A percentile compares a stretch with the other conserved stretches of the same genome.
These are phyloP conservation scores for Oxyura jamaicensis DNA, from an alignment of 2,113 vertebrate species.

Conservation along the genomic window DNA sequence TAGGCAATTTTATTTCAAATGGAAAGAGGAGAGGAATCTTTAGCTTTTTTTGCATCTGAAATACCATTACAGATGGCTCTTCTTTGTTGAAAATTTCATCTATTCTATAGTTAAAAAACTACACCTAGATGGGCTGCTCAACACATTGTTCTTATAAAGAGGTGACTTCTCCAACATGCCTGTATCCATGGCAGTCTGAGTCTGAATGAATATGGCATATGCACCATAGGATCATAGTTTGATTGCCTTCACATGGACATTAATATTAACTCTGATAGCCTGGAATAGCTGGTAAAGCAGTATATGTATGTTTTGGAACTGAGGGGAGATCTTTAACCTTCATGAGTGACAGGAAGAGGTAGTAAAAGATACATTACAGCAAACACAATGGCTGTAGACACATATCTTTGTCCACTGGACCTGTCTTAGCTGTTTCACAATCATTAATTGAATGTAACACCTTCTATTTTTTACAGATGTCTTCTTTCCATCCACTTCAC, in stretches of 20 bases:
- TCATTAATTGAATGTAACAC: neutral
- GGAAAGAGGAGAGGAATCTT: neutral
- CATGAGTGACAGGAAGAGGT: neutral
- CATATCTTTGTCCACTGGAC: neutral
- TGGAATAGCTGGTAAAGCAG: neutral
- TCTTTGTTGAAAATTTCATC: neutral
- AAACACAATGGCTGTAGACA: neutral
- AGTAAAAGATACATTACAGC: accelerated
- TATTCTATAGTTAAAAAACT: neutral
- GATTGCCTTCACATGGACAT: neutral
- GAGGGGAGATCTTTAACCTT: neutral
- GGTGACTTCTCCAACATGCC: neutral
- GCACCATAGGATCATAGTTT: neutral
- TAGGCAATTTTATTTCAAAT: neutral
- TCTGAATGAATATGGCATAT: neutral
- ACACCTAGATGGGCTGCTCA: too few relatives aligned
- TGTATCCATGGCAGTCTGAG: neutral
- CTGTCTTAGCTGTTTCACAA: neutral
- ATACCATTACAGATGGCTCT: neutral
- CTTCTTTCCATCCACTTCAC: conserved; percentile 1
- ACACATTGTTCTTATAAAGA: neutral
- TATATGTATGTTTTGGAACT: neutral
- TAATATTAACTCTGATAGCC: too few relatives aligned
- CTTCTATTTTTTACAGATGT: neutral
- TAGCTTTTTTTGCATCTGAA: neutral